These are phyloP conservation scores for Clusia tigrina DNA, from an alignment of 2,888 invertebrate genomes.

Conservation along the genomic window DNA sequence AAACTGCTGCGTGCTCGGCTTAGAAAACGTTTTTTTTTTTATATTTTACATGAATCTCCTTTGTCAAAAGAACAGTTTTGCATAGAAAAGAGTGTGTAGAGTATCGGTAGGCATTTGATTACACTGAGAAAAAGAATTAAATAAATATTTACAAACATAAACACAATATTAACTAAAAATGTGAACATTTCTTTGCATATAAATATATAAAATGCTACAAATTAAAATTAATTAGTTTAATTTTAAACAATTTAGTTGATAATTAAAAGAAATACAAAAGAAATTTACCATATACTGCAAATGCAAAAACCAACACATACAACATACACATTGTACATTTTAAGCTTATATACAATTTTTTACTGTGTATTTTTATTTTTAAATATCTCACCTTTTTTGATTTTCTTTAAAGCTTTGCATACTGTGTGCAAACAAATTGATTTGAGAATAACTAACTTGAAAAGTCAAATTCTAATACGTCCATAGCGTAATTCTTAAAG, in stretches of 20 bases:
- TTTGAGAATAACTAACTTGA: neutral
- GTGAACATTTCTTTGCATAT: neutral
- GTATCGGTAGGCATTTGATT: too few relatives aligned
- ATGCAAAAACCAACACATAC: neutral
- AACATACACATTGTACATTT: neutral
- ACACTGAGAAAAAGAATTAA: too few relatives aligned
- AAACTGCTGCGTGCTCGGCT: too few relatives aligned
- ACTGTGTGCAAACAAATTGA: neutral
- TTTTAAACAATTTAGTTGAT: conserved; percentile 9
- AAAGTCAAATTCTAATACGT: conserved; percentile 39
- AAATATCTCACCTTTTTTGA: neutral
- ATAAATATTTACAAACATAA: conserved; percentile 18
- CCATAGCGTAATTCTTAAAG: conserved; percentile 46
- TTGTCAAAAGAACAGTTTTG: too few relatives aligned
- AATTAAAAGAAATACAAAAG: neutral
- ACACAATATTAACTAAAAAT: conserved; percentile 5
- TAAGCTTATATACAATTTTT: conserved; percentile 27
- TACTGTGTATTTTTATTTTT: conserved; percentile 15
- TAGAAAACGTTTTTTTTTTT: too few relatives aligned
- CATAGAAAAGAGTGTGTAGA: too few relatives aligned
- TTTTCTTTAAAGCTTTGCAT: neutral
- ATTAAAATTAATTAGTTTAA: conserved; percentile 18
- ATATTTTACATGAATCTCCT: too few relatives aligned
- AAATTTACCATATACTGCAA: conserved; percentile 6
- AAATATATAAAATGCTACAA: conserved; percentile 5